A percentile compares a stretch with the other conserved stretches of the same genome.
phyloP scores from a whole-genome alignment of 2,888 invertebrate genomes.

The Eristalis arbustorum region DNA sequence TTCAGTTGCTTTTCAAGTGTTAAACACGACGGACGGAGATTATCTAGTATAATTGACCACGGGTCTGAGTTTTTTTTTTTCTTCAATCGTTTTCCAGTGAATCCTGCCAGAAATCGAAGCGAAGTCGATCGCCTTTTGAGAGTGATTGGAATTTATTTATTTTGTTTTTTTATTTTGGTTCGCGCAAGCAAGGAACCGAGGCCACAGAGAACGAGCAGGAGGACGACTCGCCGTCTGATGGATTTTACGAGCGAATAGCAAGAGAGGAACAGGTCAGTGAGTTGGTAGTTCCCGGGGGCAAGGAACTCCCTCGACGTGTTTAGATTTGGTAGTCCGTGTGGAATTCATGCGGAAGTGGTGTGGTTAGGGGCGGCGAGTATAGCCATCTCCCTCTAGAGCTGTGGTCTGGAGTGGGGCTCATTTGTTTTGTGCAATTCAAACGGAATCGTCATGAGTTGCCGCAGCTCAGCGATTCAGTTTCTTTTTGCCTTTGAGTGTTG shows the following conservation, averaged over 20 bases:
- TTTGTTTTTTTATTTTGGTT: background rate
- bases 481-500: too few species aligned
- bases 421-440: background rate
- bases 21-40: constrained; percentile 62
- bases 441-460: background rate
- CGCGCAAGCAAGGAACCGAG: background rate
- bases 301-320: background rate
- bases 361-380: background rate
- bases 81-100: background rate
- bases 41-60: constrained; percentile 61
- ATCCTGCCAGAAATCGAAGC: background rate
- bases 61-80: background rate
- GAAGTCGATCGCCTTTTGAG: background rate
- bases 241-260: background rate
- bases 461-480: background rate
- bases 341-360: background rate
- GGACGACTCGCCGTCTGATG: background rate
- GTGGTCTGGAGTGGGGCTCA: background rate
- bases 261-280: background rate
- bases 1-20: constrained; percentile 52
- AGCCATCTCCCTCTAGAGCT: background rate
- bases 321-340: background rate
- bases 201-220: background rate
- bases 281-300: background rate
- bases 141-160: background rate